phyloP scores from a whole-genome alignment of 23 tunicate species.

The Ascidia mentula region DNA sequence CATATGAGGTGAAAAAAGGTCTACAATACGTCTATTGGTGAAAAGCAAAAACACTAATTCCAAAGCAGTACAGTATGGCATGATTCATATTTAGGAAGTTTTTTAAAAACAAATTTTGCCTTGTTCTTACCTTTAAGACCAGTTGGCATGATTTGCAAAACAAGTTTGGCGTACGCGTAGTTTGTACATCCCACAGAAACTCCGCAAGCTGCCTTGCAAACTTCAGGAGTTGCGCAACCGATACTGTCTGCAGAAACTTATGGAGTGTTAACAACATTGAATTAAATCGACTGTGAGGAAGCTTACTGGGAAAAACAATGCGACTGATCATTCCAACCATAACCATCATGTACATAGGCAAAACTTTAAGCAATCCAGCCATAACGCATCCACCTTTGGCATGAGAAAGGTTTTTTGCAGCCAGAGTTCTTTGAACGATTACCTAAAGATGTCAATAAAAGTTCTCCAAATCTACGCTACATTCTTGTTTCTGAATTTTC shows the following conservation, averaged over 20 bases:
- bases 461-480: too few relatives aligned
- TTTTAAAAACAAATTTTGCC: not conserved
- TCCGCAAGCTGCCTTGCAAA: conserved; percentile 52
- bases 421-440: conserved; percentile 91
- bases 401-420: conserved; percentile 82
- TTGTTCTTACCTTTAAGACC: conserved; percentile 82
- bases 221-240: conserved; percentile 62
- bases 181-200: conserved; percentile 60
- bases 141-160: conserved; percentile 67
- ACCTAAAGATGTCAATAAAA: too few relatives aligned
- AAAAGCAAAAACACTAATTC: not conserved
- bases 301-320: conserved; percentile 65
- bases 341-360: conserved; percentile 97
- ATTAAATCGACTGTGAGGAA: too few relatives aligned
- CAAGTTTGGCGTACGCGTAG: conserved; percentile 80
- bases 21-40: too few relatives aligned
- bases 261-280: too few relatives aligned
- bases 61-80: not conserved
- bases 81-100: not conserved
- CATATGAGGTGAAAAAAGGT: too few relatives aligned
- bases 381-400: conserved; percentile 94
- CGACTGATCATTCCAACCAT: conserved; percentile 98
- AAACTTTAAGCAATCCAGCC: conserved; percentile 81
- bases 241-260: conserved; percentile 40
- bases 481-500: too few relatives aligned